A percentile compares a stretch with the other conserved stretches of the same genome.
Conservation (phyloP, 2,797 vertebrate genomes). For the Oreortyx pictus region DNA sequence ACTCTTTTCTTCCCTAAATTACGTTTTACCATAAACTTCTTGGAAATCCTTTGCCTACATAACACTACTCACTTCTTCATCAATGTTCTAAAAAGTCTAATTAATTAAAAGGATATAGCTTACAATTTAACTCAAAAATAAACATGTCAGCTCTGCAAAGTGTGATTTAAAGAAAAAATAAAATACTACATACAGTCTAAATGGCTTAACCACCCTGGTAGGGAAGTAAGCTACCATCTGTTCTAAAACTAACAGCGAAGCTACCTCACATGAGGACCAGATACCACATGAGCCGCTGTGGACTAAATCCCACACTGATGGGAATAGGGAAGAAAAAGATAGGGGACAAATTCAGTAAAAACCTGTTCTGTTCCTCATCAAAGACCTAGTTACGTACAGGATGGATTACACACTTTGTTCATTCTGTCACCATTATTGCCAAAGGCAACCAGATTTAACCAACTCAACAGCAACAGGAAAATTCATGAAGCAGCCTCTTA, state of each 20-base stretch:
- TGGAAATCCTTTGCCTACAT: neutral
- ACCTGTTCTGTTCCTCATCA: neutral
- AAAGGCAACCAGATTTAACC: neutral
- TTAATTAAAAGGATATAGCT: neutral
- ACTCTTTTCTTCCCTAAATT: neutral
- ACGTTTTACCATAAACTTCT: neutral
- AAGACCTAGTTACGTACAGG: neutral
- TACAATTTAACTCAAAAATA: neutral
- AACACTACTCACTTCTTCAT: neutral
- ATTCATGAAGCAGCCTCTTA: neutral
- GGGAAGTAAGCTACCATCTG: neutral
- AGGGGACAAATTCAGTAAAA: neutral
- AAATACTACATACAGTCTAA: neutral
- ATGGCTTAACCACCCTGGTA: neutral
- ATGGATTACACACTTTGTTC: neutral
- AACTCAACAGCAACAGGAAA: neutral
- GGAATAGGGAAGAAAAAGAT: neutral
- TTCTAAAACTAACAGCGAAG: neutral
- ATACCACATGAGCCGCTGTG: neutral
- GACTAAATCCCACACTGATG: neutral
- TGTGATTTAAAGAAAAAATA: neutral
- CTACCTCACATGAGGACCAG: neutral
- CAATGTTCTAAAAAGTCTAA: neutral
- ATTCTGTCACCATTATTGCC: neutral
- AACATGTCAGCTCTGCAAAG: neutral